Conservation (phyloP, 2,113 vertebrate species). For the Scophthalmus maximus region DNA sequence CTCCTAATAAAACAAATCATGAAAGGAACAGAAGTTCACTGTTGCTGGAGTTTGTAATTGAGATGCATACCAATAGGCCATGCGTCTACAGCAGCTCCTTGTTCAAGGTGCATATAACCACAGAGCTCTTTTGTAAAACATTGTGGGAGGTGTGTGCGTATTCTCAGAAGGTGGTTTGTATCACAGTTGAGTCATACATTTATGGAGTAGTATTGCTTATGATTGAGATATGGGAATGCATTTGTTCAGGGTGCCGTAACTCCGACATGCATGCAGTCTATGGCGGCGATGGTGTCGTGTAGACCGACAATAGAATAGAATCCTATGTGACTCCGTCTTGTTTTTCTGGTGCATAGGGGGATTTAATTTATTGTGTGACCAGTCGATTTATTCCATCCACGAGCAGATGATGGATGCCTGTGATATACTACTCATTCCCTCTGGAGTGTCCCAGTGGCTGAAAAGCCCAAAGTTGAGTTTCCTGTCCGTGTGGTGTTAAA, state of each 20-base stretch:
- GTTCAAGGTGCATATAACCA: background rate
- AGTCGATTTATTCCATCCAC: slow-evolving; percentile 13
- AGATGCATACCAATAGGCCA: slow-evolving; percentile 26
- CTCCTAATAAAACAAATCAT: slow-evolving; percentile 3
- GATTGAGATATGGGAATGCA: slow-evolving; percentile 4
- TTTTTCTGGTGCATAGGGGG: background rate
- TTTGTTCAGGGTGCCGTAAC: slow-evolving; percentile 13
- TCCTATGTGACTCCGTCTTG: background rate
- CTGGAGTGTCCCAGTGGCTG: background rate
- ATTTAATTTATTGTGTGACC: slow-evolving; percentile 2
- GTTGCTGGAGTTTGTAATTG: slow-evolving; percentile 15
- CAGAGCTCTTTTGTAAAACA: background rate
- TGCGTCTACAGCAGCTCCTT: background rate
- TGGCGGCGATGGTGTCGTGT: background rate
- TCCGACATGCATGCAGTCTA: background rate
- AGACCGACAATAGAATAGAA: background rate
- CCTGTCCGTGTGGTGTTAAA: background rate
- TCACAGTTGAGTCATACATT: too few species aligned
- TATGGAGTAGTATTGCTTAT: slow-evolving; percentile 9
- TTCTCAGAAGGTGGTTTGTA: too few species aligned
- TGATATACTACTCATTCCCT: background rate
- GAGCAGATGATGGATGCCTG: slow-evolving; percentile 3
- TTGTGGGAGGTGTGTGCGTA: background rate
- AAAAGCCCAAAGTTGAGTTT: background rate
- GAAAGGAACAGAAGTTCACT: background rate